Evolutionary conservation across 1,140 invertebrate genomes (phyloP).

Genomic region (Bombus picipes): DNA sequence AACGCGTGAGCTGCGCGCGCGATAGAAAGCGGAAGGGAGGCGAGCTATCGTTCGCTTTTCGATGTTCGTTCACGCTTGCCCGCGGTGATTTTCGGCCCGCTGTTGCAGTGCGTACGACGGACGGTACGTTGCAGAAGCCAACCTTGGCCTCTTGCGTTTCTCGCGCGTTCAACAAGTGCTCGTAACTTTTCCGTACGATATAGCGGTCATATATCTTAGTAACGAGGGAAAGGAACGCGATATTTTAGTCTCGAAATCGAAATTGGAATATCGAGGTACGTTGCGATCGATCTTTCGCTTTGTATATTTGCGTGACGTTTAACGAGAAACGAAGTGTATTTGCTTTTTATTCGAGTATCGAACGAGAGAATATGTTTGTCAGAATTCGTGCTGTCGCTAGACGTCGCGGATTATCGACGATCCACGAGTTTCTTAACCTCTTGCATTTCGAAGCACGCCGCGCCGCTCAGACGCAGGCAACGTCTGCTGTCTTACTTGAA

Average conservation of each 20-base stretch:
- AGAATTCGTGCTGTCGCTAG: no score
- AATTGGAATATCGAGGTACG: background rate
- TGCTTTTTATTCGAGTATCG: no score
- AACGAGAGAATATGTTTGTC: no score
- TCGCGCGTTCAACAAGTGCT: background rate
- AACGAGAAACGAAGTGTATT: no score
- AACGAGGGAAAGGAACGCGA: background rate
- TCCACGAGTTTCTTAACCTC: no score
- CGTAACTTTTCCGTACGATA: background rate
- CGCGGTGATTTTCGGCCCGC: conserved; percentile 20
- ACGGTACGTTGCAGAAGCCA: background rate
- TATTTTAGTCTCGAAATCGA: background rate
- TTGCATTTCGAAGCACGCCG: no score
- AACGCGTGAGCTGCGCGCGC: conserved; percentile 64
- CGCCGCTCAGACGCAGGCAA: no score
- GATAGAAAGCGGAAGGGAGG: conserved; percentile 58
- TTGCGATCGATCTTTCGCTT: background rate
- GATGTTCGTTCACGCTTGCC: conserved; percentile 20
- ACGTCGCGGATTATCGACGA: no score
- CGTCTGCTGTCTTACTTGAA: no score
- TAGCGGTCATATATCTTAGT: background rate
- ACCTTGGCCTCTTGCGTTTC: background rate
- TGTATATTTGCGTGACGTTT: background rate
- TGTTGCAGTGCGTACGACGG: background rate
- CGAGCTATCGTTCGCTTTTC: conserved; percentile 48